Base-by-base conservation (phyloP, 2,888 invertebrate genomes). In the Anorthoa munda region DNA sequence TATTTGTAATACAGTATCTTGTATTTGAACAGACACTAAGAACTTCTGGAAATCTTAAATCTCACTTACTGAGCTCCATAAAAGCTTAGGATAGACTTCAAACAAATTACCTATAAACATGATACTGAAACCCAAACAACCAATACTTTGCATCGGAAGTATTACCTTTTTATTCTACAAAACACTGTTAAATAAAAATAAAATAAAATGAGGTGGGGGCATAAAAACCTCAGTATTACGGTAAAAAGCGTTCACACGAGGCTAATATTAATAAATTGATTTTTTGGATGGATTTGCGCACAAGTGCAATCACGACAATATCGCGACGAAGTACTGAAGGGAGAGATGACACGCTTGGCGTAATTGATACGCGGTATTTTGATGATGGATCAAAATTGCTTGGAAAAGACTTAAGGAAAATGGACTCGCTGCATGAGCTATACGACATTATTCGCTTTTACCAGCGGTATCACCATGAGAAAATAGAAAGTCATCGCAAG, bases 181-280 rank as follows among this genome's bases (percentile, higher is more conserved):
- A 70, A 67, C 66, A 63, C 66, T 72, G 56, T 63, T n/a, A n/a
- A n/a, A n/a, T n/a, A n/a, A n/a, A n/a, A n/a, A n/a, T n/a, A n/a
- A n/a, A 51, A 72, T 82, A 79, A 81, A 79, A 81, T 74, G 46
- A 51, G 64, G 13, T 15, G 5, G n/a, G 21, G 61, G 45, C 51
- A 59, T 72, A 66, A 70, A 77, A 66, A 76, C 15, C 67, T 63
- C 55, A 26, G 59, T 23, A 31, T 46, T 60, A 56, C 56, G 56
- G 50, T 55, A 55, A 68, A 66, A 69, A 72, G 59, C 73, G 61
- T 75, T 82, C 79, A 64, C 31, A 59, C 55, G 72, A 17, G 61
- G 56, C 60, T 81, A 83, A 84, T 83, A 76, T 78, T 73, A 69
- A 77, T 69, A 84, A 84, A 83, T 82, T 82, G 81, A 66, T 78